Conservation (phyloP, 2,797 vertebrate species). For the Schizopygopsis malacanthus region DNA sequence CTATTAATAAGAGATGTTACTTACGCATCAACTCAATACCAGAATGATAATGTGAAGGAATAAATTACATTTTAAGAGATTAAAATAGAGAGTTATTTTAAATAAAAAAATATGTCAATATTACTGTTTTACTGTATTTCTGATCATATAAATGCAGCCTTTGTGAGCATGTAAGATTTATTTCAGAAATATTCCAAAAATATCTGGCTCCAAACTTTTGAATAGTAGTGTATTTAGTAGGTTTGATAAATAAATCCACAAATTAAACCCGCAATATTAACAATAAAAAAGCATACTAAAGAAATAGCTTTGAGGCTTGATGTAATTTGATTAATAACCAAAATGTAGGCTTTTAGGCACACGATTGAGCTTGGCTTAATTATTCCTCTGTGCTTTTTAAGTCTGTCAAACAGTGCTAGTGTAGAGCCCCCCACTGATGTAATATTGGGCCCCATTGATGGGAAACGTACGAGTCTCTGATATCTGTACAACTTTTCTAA, state of each 20-base stretch:
- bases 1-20: neutral
- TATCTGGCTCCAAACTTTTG: neutral
- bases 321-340: constrained; percentile 6
- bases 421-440: constrained; percentile 7
- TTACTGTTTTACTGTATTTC: neutral
- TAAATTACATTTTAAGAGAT: neutral
- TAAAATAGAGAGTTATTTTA: neutral
- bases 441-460: constrained; percentile 28
- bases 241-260: neutral
- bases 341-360: constrained; percentile 2
- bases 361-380: neutral
- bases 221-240: neutral
- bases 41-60: neutral
- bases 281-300: neutral
- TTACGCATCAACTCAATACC: neutral
- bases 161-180: neutral
- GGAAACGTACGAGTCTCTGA: constrained; percentile 34
- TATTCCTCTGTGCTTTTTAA: constrained; percentile 26
- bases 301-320: neutral
- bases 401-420: constrained; percentile 2
- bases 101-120: too few relatives aligned
- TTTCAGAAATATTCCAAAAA: neutral
- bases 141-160: neutral
- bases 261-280: neutral
- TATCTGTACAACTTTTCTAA: constrained; percentile 26